These are phyloP conservation scores for Cirrhinus mrigala DNA, from an alignment of 2,797 vertebrate genomes.

Conservation along the genomic window DNA sequence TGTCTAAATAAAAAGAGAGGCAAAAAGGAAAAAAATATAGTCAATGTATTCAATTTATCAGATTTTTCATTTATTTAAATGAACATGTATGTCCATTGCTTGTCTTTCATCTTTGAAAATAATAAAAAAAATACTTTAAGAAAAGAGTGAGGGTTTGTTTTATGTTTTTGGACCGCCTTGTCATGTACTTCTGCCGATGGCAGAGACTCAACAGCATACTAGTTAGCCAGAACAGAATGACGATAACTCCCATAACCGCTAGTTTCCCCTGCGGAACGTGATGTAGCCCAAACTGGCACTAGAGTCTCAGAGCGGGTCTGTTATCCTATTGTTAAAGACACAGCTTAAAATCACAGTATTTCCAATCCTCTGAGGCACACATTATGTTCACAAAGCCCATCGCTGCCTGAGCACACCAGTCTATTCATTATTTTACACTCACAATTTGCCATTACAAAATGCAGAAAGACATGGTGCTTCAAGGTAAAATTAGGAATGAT, in stretches of 20 bases:
- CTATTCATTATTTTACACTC: constrained; percentile 28
- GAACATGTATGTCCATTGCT: background rate
- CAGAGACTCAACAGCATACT: background rate
- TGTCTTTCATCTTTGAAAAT: background rate
- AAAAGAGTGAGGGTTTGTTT: background rate
- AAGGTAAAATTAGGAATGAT: background rate
- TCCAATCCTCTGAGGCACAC: constrained; percentile 19
- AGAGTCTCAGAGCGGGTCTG: constrained; percentile 14
- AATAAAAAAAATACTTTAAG: background rate
- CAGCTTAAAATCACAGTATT: constrained; percentile 40
- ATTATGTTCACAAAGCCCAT: constrained; percentile 40
- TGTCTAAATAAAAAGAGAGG: background rate
- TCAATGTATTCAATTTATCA: background rate
- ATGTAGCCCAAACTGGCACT: constrained; percentile 33
- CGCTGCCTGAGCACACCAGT: constrained; percentile 21
- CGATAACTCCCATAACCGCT: constrained; percentile 23
- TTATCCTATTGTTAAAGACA: constrained; percentile 35
- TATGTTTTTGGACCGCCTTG: background rate
- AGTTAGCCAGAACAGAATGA: constrained; percentile 25
- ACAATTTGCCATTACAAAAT: constrained; percentile 11
- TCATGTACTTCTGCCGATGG: background rate
- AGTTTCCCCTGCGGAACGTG: constrained; percentile 16
- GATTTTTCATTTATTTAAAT: background rate
- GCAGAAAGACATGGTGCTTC: constrained; percentile 10
- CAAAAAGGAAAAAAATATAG: background rate